Evolutionary conservation across 2,797 vertebrate genomes (phyloP), one percentile per base, ranked within the genome.

Genomic region (Ficedula albicollis): DNA sequence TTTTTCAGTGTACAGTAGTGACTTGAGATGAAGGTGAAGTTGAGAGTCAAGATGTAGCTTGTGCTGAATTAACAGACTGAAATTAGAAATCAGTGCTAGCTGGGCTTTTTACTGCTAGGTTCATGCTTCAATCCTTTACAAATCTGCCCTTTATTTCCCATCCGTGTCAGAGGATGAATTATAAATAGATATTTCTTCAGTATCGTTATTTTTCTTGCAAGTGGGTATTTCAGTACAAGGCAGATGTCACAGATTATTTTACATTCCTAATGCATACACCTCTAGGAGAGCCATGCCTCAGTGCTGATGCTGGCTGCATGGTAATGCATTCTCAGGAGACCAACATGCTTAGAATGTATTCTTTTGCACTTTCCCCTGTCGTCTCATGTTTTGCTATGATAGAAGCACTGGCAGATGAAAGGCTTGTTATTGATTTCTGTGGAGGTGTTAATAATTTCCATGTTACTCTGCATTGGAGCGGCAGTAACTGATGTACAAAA

Each of bases 361-460:
- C 56, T 84, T 90, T 77, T 89, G 74, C 88, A 67, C 89, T 95
- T 91, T 92, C 67, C 46, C 62, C 79, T 67, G 52, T 84, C 0
- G 0, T 91, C 63, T 89, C 52, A 48, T 86, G 88, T 75, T 96
- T 90, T 91, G 52, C 94, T 93, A 21, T 79, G 90, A 83, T 83
- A 81, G 76, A 97, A 96, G 83, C 69, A 68, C 79, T 85, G 76
- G 62, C 73, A 95, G 96, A 93, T 89, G 56, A 89, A 94, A 91
- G 89, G 62, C 39, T 95, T 94, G 52, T 44, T 97, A 96, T 87
- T 97, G 97, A 96, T 97, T 97, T 94, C 70, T 95, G 64, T 87
- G 73, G 92, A 90, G 82, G 83, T 96, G 79, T 97, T 97, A 94
- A 74, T 87, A 95, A 95, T 96, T 96, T 92, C 46, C 3, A 0